Evolutionary conservation across 2,888 invertebrate genomes (phyloP), one percentile per base, ranked within the genome.

Genomic region (Meta bourneti): DNA sequence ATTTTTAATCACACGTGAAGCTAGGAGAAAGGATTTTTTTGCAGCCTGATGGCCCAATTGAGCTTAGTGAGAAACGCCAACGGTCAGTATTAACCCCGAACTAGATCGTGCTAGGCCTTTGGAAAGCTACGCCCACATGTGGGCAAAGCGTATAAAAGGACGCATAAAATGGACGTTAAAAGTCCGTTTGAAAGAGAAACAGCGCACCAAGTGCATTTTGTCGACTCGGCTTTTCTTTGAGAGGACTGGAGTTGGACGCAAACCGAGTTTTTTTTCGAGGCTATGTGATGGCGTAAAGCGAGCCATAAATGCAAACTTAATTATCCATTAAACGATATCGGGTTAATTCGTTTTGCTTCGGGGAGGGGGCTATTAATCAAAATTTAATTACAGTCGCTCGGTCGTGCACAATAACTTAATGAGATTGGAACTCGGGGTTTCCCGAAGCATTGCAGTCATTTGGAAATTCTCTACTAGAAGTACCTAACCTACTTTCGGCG

Each of bases 341-440:
- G 81, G 72, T 85, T 81, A 90, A 90, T 90, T 90, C 85, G 75
- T 54, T 75, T 81, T 79, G 75, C 75, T 49, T 49, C 54, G 8
- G 70, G 52, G 74, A 71, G 85, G 16, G 79, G 54, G 69, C 75
- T 34, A 90, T 90, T 90, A 80, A 85, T 90, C 90, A 85, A 85
- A 85, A 90, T 90, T 90, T 90, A 90, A 90, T 90, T 90, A 90
- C 74, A 52, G 81, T 80, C 80, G 20, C 70, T 20, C 69, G 74
- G 71, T 87, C 19, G 74, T 74, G 79, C 49, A 86, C 81, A 85
- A 90, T 84, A 80, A 72, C 72, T 72, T 86, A 90, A 85, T 80
- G 90, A 80, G 90, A 80, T 79, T 79, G 77, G 61, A 81, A 75
- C 80, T 81, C 52, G 61, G n/a, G 52, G 13, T 13, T 48, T 9